phyloP scores from a whole-genome alignment of 2,113 vertebrate species.

The Osmerus eperlanus region DNA sequence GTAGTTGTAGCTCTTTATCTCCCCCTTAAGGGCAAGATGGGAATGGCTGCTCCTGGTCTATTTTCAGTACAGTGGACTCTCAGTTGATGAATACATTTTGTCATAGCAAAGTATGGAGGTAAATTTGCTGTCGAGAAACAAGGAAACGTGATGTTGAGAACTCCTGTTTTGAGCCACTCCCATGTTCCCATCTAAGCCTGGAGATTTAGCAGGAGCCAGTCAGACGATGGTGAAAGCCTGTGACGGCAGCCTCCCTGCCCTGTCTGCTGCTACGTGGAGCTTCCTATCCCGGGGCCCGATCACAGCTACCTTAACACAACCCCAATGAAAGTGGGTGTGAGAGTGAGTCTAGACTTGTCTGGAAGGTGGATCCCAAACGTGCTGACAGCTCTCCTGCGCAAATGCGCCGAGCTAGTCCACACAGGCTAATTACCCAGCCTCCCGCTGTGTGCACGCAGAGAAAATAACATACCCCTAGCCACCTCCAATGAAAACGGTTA shows the following conservation, averaged over 20 bases:
- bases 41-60: not conserved
- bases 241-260: not conserved
- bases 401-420: slow-evolving; percentile 1
- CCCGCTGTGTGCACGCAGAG: not conserved
- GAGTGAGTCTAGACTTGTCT: slow-evolving; percentile 19
- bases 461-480: not conserved
- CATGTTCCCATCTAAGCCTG: too few species aligned
- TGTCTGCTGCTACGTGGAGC: slow-evolving; percentile 20
- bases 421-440: not conserved
- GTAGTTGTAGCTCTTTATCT: slow-evolving; percentile 9
- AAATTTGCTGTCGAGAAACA: too few species aligned
- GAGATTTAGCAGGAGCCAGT: too few species aligned
- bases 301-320: slow-evolving; percentile 21
- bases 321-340: not conserved
- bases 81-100: not conserved
- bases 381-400: not conserved
- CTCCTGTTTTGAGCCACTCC: too few species aligned
- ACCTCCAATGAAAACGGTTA: too few species aligned
- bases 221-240: too few species aligned
- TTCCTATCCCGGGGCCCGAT: slow-evolving; percentile 26
- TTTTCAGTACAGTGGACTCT: not conserved
- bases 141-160: too few species aligned
- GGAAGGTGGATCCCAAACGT: slow-evolving; percentile 5
- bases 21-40: slow-evolving; percentile 41
- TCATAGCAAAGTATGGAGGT: too few species aligned